Percentiles rank a stretch among this genome's conserved stretches.
Conservation (phyloP, 2,113 vertebrate genomes). For the Megaceryle torquata region DNA sequence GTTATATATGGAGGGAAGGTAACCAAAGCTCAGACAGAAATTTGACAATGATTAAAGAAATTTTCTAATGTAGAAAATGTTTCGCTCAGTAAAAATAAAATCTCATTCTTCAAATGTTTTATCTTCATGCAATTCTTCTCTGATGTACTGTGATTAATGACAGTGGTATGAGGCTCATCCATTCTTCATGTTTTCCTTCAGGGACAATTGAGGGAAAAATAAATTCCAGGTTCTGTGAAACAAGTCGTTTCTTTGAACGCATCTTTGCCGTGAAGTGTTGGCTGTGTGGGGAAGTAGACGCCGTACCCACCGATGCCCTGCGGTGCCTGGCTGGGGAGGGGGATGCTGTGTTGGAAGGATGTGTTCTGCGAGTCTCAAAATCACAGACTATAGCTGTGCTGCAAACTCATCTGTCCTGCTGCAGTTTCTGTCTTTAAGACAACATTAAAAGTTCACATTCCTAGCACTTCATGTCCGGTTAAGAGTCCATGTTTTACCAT, state of each 20-base stretch:
- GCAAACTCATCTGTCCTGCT: not conserved
- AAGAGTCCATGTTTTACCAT: not conserved
- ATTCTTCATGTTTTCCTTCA: not conserved
- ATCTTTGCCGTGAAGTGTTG: not conserved
- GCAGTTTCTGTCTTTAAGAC: not conserved
- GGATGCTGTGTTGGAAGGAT: not conserved
- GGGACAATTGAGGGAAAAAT: not conserved
- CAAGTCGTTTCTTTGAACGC: not conserved
- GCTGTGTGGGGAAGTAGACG: fast-evolving
- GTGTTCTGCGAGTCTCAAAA: not conserved
- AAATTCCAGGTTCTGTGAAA: not conserved
- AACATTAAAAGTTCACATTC: not conserved
- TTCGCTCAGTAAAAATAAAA: not conserved
- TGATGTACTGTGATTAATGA: not conserved
- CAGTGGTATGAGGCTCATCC: not conserved
- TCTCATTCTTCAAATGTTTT: not conserved
- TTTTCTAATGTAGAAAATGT: not conserved
- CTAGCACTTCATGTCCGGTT: not conserved
- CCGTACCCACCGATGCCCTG: fast-evolving
- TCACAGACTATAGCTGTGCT: not conserved
- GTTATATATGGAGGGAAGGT: not conserved
- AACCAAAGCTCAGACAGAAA: not conserved
- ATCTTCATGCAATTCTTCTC: not conserved
- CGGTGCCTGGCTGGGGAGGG: not conserved
- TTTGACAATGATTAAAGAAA: not conserved